phyloP scores from a whole-genome alignment of 2,113 vertebrate genomes.

The Hiodon alosoides region DNA sequence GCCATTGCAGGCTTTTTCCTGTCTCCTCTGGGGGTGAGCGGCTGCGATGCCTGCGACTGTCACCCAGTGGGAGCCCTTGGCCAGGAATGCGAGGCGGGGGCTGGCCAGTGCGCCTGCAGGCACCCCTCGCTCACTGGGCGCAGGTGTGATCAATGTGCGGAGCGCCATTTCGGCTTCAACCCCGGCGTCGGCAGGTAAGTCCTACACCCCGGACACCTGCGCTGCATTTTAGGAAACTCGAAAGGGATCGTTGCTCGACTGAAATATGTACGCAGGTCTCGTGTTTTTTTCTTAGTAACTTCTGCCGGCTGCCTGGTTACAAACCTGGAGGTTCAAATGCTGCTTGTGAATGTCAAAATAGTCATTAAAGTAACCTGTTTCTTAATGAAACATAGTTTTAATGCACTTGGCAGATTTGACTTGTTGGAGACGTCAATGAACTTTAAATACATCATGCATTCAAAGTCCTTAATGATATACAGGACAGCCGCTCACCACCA shows the following conservation, averaged over 20 bases:
- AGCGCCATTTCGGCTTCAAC: constrained; percentile 78
- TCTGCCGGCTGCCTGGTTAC: constrained; percentile 32
- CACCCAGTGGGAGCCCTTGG: constrained; percentile 65
- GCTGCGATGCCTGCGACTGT: constrained; percentile 76
- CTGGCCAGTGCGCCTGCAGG: constrained; percentile 71
- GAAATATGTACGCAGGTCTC: background rate
- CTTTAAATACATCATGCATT: constrained; percentile 42
- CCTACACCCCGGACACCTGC: constrained; percentile 5
- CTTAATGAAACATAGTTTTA: constrained; percentile 42
- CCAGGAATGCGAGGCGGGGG: constrained; percentile 61
- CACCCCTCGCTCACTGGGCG: constrained; percentile 69
- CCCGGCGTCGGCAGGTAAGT: constrained; percentile 73
- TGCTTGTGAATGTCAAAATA: constrained; percentile 42
- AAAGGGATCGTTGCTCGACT: background rate
- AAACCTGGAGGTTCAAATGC: constrained; percentile 32
- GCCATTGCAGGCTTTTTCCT: constrained; percentile 71
- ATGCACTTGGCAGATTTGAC: constrained; percentile 39
- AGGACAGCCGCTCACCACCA: constrained; percentile 26
- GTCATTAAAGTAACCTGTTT: constrained; percentile 41
- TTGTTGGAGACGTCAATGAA: constrained; percentile 37
- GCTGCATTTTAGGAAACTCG: background rate
- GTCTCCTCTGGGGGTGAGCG: constrained; percentile 38
- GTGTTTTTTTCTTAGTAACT: constrained; percentile 29
- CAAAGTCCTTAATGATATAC: constrained; percentile 30
- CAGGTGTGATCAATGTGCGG: constrained; percentile 70